Evolutionary conservation across 2,797 vertebrate genomes (phyloP), one percentile per base, ranked within the genome.

Genomic region (Sitta carolinensis): DNA sequence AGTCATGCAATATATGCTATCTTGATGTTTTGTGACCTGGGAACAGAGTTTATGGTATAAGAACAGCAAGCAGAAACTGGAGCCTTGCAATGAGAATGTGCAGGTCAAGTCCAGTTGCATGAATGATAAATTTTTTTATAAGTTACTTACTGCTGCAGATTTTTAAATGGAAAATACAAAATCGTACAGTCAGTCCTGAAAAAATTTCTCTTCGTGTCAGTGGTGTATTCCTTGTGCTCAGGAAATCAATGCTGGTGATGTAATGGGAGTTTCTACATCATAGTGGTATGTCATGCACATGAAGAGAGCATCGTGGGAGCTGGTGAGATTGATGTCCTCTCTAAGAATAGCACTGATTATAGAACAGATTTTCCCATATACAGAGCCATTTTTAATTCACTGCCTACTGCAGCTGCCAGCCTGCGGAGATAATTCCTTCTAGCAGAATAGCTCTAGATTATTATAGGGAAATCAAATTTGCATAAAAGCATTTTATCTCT

Each of bases 371-470:
- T 98, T 98, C 97, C 97, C 97, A 97, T 97, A 97, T 97, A 98
- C 97, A 97, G 97, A 98, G 97, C 98, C 98, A 98, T 98, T 98
- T 98, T 98, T 98, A 98, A 98, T 98, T 98, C 98, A 97, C 97
- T 98, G 97, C 97, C 98, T 98, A 97, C 97, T 98, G 97, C 98
- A 98, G 98, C 98, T 98, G 98, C 97, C 97, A 98, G 98, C 97
- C 97, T 97, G 96, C 55, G 29, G 97, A 98, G 97, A 98, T 98
- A 97, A 98, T 98, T 98, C 97, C 97, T 97, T 97, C 97, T 97
- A 98, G 97, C 97, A 97, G 97, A 98, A 98, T 98, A 98, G 97
- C 96, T 97, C 95, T 97, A 97, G 97, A 98, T 98, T 98, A 98
- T 98, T 98, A 98, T 97, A 98, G 97, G 97, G 96, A 98, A 98